phyloP scores from a whole-genome alignment of 1,140 invertebrate species.

The Drosophila leontia region DNA sequence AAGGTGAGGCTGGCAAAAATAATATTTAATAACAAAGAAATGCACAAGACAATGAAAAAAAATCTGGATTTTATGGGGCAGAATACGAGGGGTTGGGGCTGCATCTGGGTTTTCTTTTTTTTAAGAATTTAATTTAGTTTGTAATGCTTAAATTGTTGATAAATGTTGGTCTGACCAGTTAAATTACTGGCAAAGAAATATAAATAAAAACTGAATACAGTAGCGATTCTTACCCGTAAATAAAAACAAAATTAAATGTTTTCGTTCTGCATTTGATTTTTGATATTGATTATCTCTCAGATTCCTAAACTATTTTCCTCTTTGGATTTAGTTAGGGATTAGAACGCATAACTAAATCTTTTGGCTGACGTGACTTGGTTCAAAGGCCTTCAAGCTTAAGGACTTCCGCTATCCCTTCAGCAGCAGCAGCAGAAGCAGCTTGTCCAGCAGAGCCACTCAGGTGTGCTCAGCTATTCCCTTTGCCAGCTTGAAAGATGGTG shows the following conservation, averaged over 20 bases:
- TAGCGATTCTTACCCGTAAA: no score
- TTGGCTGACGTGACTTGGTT: constrained; percentile 11
- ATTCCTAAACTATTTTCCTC: not conserved
- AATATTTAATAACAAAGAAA: constrained; percentile 78
- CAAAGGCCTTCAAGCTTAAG: constrained; percentile 40
- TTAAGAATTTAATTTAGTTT: constrained; percentile 38
- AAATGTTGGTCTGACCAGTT: not conserved
- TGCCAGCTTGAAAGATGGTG: constrained; percentile 26
- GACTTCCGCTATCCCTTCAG: constrained; percentile 14
- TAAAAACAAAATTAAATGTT: no score
- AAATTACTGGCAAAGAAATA: not conserved
- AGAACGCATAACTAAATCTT: constrained; percentile 14
- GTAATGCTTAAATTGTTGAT: constrained; percentile 2
- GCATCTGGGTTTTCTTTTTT: not conserved
- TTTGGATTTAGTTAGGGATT: constrained; percentile 9
- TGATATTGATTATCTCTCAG: not conserved
- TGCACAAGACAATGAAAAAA: constrained; percentile 64
- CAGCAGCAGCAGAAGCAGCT: constrained; percentile 1
- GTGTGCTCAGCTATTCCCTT: constrained; percentile 41
- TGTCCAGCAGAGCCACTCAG: constrained; percentile 31
- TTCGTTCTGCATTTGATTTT: not conserved
- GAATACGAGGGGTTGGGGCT: not conserved
- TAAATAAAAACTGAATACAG: not conserved
- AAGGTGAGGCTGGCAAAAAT: constrained; percentile 66
- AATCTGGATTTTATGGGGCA: constrained; percentile 34